phyloP scores from a whole-genome alignment of 2,797 vertebrate genomes.

The Sparidentex hasta region DNA sequence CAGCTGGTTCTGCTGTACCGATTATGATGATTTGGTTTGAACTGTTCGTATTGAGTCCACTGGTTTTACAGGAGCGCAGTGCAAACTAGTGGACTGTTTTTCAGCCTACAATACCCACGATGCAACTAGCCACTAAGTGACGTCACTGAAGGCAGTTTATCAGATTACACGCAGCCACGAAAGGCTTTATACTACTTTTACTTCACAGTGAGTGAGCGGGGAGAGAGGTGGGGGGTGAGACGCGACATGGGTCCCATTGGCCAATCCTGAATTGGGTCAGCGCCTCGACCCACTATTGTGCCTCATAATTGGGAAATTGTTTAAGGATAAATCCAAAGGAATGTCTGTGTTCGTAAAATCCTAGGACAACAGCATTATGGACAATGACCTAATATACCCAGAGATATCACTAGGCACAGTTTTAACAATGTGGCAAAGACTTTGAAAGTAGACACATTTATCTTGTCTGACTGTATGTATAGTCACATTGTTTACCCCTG shows the following conservation, averaged over 20 bases:
- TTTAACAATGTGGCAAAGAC: neutral
- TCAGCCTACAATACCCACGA: no score
- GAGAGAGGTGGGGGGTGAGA: neutral
- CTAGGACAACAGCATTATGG: neutral
- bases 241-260: neutral
- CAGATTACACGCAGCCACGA: no score
- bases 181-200: no score
- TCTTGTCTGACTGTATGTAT: neutral
- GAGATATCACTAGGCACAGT: no score
- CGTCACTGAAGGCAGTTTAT: no score
- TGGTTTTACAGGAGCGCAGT: no score
- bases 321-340: neutral
- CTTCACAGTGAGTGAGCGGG: neutral
- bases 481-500: neutral
- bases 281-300: no score
- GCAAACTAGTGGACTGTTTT: no score
- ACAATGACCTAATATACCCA: neutral
- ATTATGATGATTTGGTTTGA: no score
- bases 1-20: no score
- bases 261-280: neutral
- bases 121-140: no score
- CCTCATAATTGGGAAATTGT: neutral
- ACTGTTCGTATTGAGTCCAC: no score
- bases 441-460: neutral
- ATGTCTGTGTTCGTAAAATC: neutral